Conservation (phyloP, 2,888 invertebrate genomes). For the Calameuta pallipes region DNA sequence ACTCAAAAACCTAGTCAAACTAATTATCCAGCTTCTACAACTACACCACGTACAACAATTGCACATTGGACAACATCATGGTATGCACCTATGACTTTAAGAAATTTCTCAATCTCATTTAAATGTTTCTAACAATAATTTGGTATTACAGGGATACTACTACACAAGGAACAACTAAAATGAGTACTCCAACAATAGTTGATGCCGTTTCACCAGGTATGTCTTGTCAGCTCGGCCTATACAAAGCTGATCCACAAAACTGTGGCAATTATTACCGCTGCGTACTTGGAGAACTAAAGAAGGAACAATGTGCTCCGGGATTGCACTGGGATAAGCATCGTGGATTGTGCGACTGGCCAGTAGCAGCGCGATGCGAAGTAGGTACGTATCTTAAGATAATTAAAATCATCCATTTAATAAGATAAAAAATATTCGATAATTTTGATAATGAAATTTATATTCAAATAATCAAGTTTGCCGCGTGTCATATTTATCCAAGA, state of each 20-base stretch:
- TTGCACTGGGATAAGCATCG: conserved; percentile 80
- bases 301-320: conserved; percentile 82
- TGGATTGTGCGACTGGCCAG: conserved; percentile 85
- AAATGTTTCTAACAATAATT: not conserved
- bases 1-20: conserved; percentile 44
- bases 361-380: conserved; percentile 75
- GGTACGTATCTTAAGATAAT: conserved; percentile 21
- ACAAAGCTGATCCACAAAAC: conserved; percentile 73
- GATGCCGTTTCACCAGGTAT: conserved; percentile 26
- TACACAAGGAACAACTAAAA: conserved; percentile 57
- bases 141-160: not conserved
- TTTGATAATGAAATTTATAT: too few relatives aligned
- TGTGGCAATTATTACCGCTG: conserved; percentile 85
- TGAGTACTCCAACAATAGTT: not conserved
- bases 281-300: conserved; percentile 76
- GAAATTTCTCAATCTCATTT: not conserved
- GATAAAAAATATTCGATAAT: too few relatives aligned
- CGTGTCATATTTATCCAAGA: not conserved
- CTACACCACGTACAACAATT: not conserved
- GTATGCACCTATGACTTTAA: not conserved
- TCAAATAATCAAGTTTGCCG: not conserved
- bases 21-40: not conserved
- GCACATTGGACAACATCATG: not conserved
- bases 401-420: not conserved
- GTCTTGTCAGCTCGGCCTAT: conserved; percentile 66